Conservation (phyloP, 2,113 vertebrate species). For the Xyrauchen texanus region DNA sequence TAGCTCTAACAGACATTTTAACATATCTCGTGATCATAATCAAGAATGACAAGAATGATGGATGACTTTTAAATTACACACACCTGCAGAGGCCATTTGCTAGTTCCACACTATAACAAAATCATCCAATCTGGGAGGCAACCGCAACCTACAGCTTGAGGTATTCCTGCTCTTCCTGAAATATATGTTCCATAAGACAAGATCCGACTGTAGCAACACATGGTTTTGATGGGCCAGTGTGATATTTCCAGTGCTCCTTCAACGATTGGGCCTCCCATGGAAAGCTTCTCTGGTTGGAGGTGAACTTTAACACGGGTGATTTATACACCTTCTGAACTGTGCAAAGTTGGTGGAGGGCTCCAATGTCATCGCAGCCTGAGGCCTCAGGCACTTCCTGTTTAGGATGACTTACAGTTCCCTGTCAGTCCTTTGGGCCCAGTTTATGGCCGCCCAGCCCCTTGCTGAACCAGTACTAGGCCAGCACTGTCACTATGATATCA, state of each 20-base stretch:
- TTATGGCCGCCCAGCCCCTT: constrained; percentile 28
- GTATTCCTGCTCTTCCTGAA: constrained; percentile 36
- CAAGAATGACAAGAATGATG: constrained; percentile 39
- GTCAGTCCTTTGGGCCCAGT: constrained; percentile 16
- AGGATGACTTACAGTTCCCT: constrained; percentile 62
- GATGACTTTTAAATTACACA: constrained; percentile 41
- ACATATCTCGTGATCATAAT: background rate
- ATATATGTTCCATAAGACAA: constrained; percentile 13
- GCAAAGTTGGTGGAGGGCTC: constrained; percentile 52
- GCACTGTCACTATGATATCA: constrained; percentile 64
- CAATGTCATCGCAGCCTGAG: constrained; percentile 56
- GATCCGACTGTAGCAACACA: constrained; percentile 49
- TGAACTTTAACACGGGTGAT: constrained; percentile 58
- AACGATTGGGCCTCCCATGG: constrained; percentile 53
- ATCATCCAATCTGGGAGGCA: constrained; percentile 19
- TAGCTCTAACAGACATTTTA: background rate
- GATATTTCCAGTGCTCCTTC: constrained; percentile 51
- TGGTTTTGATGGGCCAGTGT: constrained; percentile 54
- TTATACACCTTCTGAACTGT: constrained; percentile 58
- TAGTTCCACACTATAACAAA: constrained; percentile 35
- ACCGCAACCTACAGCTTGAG: constrained; percentile 9
- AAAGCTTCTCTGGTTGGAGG: constrained; percentile 41
- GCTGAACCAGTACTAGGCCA: background rate
- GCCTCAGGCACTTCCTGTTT: constrained; percentile 63
- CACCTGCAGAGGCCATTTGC: constrained; percentile 43